A percentile compares a stretch with the other conserved stretches of the same genome.
Evolutionary conservation across 2,797 vertebrate species (phyloP).

Genomic region (Sarcophilus harrisii): DNA sequence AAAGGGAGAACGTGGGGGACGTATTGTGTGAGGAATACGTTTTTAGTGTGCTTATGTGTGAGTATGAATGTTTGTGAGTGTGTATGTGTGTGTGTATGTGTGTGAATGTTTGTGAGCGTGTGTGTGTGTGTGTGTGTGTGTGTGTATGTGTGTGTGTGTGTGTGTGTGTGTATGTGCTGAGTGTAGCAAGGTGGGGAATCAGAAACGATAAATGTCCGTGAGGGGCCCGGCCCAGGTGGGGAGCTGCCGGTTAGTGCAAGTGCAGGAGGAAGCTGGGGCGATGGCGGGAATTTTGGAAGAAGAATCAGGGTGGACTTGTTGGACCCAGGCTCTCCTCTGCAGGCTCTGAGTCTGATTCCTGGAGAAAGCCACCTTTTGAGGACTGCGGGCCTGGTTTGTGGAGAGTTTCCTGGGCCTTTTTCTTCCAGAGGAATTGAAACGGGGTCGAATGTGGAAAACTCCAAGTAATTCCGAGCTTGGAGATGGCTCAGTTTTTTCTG

Average conservation of each 20-base stretch:
- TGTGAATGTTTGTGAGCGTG: not conserved
- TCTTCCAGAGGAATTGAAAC: constrained; percentile 69
- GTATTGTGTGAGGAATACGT: too few species aligned
- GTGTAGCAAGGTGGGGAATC: not conserved
- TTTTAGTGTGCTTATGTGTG: too few species aligned
- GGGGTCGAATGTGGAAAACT: constrained; percentile 70
- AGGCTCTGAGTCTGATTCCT: not conserved
- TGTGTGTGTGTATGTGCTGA: not conserved
- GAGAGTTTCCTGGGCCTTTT: constrained; percentile 39
- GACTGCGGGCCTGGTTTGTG: not conserved
- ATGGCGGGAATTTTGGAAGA: not conserved
- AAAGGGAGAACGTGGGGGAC: too few species aligned
- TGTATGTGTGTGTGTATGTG: not conserved
- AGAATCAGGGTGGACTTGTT: not conserved
- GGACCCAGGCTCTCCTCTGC: not conserved
- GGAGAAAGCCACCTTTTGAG: not conserved
- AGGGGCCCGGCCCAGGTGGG: not conserved
- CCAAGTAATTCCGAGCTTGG: constrained; percentile 65
- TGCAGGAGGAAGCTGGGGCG: not conserved
- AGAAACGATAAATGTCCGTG: not conserved
- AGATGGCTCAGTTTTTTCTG: constrained; percentile 51
- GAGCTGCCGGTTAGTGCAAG: not conserved
- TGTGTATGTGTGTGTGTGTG: too few species aligned
- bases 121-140: too few species aligned
- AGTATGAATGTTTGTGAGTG: too few species aligned